Evolutionary conservation across 2,888 invertebrate species (phyloP).

Genomic region (Euproctis similis): DNA sequence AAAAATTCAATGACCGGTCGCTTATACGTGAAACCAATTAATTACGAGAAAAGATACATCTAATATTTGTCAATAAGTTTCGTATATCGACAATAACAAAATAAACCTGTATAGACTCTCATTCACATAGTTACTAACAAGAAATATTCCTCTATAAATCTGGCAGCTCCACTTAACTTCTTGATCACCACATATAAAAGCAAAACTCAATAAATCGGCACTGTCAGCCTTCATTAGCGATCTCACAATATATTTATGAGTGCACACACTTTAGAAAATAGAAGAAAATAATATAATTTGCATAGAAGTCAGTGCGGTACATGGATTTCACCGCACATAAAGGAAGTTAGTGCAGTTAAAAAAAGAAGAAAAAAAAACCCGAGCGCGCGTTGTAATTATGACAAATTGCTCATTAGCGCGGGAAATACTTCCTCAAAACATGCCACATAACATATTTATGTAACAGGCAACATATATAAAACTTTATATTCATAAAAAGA

Average conservation of each 20-base stretch:
- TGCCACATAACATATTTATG: constrained; percentile 43
- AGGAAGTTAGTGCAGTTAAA: constrained; percentile 48
- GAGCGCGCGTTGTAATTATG: constrained; percentile 27
- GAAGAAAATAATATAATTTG: constrained; percentile 61
- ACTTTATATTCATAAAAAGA: constrained; percentile 11
- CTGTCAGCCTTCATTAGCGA: constrained; percentile 33
- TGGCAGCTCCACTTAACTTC: constrained; percentile 1
- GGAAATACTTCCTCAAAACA: constrained; percentile 47
- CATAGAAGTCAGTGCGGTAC: constrained; percentile 50
- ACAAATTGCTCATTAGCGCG: constrained; percentile 55
- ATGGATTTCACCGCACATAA: constrained; percentile 62
- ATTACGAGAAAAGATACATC: too few relatives aligned
- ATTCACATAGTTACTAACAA: background rate
- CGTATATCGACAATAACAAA: too few relatives aligned
- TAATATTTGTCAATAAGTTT: too few relatives aligned
- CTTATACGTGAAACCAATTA: too few relatives aligned
- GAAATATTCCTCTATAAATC: constrained; percentile 4
- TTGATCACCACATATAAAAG: constrained; percentile 20
- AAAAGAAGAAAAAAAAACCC: constrained; percentile 39
- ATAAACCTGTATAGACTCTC: too few relatives aligned
- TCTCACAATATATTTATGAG: constrained; percentile 34
- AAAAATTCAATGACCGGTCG: too few relatives aligned
- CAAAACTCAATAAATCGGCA: constrained; percentile 31
- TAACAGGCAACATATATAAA: constrained; percentile 33
- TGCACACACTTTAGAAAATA: constrained; percentile 48